A percentile compares a stretch with the other conserved stretches of the same genome.
phyloP scores from a whole-genome alignment of 2,797 vertebrate genomes.

The Orestias chungarensis region DNA sequence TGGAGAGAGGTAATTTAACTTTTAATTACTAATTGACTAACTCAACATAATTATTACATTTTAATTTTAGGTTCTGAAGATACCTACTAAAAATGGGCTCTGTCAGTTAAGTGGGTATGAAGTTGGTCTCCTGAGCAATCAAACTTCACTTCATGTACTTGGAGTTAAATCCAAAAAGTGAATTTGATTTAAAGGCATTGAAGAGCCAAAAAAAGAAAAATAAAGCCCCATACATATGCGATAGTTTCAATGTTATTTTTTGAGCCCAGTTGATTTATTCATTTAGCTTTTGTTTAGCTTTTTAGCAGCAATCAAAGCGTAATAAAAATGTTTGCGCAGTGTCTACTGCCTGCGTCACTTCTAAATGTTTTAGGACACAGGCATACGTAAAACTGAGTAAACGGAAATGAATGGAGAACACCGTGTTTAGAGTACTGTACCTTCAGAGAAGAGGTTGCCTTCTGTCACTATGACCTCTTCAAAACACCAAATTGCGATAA shows the following conservation, averaged over 20 bases:
- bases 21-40: too few relatives aligned
- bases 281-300: background rate
- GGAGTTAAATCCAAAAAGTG: slow-evolving; percentile 13
- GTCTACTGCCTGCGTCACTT: background rate
- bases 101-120: background rate
- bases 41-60: too few relatives aligned
- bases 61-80: background rate
- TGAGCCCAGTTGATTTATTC: background rate
- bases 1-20: too few relatives aligned
- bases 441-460: slow-evolving; percentile 1
- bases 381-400: background rate
- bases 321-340: background rate
- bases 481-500: slow-evolving; percentile 26
- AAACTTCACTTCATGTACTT: background rate
- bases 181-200: background rate
- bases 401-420: slow-evolving; percentile 2
- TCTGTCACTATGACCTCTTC: slow-evolving; percentile 32
- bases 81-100: background rate
- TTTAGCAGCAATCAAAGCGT: background rate
- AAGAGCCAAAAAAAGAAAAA: slow-evolving; percentile 1
- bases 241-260: background rate
- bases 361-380: background rate
- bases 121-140: background rate
- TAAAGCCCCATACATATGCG: background rate
- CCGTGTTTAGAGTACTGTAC: slow-evolving; percentile 12